These are phyloP conservation scores for Myripristis jacobus DNA, from an alignment of 2,797 vertebrate species.

Conservation along the genomic window DNA sequence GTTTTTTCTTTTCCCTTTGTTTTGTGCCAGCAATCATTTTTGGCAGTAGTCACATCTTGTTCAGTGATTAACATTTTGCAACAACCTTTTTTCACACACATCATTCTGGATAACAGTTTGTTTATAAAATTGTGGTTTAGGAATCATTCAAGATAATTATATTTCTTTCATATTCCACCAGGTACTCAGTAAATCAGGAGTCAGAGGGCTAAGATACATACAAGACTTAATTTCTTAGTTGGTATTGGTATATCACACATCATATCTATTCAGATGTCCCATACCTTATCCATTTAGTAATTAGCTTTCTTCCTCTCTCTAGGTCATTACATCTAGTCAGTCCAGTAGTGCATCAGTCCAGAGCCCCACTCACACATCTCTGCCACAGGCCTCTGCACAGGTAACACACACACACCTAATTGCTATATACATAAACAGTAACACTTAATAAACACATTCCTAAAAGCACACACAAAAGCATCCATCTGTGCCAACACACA, in stretches of 20 bases:
- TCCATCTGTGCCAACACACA: conserved; percentile 1
- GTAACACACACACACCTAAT: conserved; percentile 73
- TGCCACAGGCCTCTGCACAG: conserved; percentile 87
- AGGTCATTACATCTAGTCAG: conserved; percentile 69
- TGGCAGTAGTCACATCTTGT: no score
- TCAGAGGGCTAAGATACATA: neutral
- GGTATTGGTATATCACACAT: neutral
- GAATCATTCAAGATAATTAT: no score
- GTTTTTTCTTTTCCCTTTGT: neutral
- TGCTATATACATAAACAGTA: neutral
- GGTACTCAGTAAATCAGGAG: conserved; percentile 12
- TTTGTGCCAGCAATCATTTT: neutral
- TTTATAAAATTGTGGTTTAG: neutral
- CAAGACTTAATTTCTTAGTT: neutral
- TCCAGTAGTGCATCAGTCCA: conserved; percentile 68
- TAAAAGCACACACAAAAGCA: conserved; percentile 1
- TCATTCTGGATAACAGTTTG: neutral
- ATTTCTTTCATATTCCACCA: neutral
- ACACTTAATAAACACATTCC: conserved; percentile 6
- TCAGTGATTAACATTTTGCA: no score
- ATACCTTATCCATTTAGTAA: neutral
- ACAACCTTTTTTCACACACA: neutral
- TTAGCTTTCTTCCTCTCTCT: conserved; percentile 3
- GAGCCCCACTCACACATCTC: conserved; percentile 72
- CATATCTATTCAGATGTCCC: neutral